phyloP scores from a whole-genome alignment of 2,113 vertebrate species.

The Labeo rohita region DNA sequence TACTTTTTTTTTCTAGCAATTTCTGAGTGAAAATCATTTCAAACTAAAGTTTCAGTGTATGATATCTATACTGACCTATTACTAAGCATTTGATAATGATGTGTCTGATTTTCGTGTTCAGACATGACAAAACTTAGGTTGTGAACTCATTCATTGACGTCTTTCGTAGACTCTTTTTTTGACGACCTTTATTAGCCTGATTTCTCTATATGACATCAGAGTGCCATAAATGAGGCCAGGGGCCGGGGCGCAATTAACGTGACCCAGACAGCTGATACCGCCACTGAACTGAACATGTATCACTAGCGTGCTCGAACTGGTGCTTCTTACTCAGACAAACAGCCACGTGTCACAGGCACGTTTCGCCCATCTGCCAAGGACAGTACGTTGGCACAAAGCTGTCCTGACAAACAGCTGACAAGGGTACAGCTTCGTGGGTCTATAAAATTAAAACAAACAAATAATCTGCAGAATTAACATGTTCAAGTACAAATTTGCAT shows the following conservation, averaged over 20 bases:
- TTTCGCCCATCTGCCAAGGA: slow-evolving; percentile 50
- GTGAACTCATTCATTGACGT: neutral
- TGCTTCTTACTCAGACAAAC: slow-evolving; percentile 5
- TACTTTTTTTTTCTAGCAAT: too few relatives aligned
- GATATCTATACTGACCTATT: neutral
- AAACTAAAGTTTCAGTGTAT: neutral
- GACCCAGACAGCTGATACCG: slow-evolving; percentile 49
- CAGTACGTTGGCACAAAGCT: neutral
- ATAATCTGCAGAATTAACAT: slow-evolving; percentile 29
- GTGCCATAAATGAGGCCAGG: slow-evolving; percentile 43
- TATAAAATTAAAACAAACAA: slow-evolving; percentile 31
- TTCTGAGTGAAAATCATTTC: too few relatives aligned
- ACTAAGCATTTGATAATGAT: neutral
- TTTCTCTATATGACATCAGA: slow-evolving; percentile 18
- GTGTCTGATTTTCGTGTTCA: neutral
- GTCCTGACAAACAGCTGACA: slow-evolving; percentile 23
- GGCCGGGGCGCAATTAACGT: slow-evolving; percentile 35
- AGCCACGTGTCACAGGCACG: slow-evolving; percentile 45
- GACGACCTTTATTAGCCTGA: slow-evolving; percentile 37
- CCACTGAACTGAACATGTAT: neutral
- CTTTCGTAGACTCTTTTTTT: slow-evolving; percentile 6
- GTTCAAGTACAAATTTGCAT: slow-evolving; percentile 10
- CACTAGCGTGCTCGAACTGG: neutral
- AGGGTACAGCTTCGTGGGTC: neutral
- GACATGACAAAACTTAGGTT: neutral